Evolutionary conservation across 2,113 vertebrate genomes (phyloP).

Genomic region (Piprites chloris): DNA sequence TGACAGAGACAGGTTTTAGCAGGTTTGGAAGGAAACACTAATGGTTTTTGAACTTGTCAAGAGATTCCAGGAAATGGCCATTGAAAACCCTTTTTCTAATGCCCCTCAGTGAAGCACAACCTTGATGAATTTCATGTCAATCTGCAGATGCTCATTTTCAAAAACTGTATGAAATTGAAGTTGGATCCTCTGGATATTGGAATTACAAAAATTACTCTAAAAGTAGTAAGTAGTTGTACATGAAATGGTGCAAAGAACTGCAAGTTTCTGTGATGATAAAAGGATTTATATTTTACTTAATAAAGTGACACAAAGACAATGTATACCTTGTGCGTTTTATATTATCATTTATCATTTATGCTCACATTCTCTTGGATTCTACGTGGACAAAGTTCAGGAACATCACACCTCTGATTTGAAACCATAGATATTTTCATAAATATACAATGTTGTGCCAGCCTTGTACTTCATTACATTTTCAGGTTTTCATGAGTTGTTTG

Average conservation of each 20-base stretch:
- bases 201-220: not conserved
- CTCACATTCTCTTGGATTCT: not conserved
- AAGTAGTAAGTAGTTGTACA: not conserved
- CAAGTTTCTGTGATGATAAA: not conserved
- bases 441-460: not conserved
- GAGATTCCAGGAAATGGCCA: not conserved
- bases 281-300: not conserved
- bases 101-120: not conserved
- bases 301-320: not conserved
- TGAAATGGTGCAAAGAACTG: not conserved
- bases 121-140: not conserved
- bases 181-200: not conserved
- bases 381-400: not conserved
- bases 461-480: not conserved
- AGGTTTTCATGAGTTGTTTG: constrained; percentile 74
- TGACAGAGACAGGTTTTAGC: not conserved
- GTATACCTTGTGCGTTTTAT: not conserved
- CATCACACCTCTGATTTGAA: not conserved
- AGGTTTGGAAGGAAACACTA: not conserved
- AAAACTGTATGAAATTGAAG: not conserved
- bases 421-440: not conserved
- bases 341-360: not conserved
- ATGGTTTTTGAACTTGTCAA: not conserved
- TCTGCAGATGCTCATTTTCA: not conserved
- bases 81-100: not conserved